Evolutionary conservation across 2,888 invertebrate genomes (phyloP), one percentile per base, ranked within the genome.

Genomic region (Ornithoptera priamus): DNA sequence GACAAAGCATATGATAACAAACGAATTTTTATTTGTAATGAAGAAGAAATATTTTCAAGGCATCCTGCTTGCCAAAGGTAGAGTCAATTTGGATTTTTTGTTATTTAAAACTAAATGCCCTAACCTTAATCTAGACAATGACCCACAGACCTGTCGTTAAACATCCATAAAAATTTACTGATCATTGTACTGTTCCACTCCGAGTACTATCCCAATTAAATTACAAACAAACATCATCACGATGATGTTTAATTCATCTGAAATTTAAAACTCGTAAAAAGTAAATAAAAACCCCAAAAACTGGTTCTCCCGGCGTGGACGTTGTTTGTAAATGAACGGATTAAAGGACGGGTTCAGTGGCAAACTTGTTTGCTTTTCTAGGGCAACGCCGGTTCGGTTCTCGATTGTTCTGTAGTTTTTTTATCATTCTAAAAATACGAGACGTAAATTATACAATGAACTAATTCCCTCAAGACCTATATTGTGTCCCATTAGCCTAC

Each of bases 291-390:
- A 36, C 18, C 36, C 22, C 22, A n/a, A 65, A 20, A 58, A 65
- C 65, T 8, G 65, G 65, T 65, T 65, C 39, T 6, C 50, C n/a
- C 20, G 10, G 57, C 20, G 57, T 57, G 57, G 57, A 57, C 57
- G 58, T 65, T 65, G 65, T 65, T 46, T 65, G 65, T 46, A 65
- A 65, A 59, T 65, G 59, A 65, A 65, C 58, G 65, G 50, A 50
- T 50, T 65, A 65, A 59, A 24, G 59, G 59, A 59, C 59, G 24
- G 24, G 24, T 50, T 59, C 59, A 30, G 59, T 65, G 46, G n/a
- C 42, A n/a, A 59, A 59, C 65, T 59, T n/a, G 65, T 65, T 65
- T 59, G 50, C 30, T 65, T 46, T 59, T 30, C 65, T 65, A 58
- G 57, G 36, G 20, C 39, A 58, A 42, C n/a, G 42, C 20, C 18